Conservation (phyloP, 1,140 invertebrate genomes). For the Coenobita brevimanus region DNA sequence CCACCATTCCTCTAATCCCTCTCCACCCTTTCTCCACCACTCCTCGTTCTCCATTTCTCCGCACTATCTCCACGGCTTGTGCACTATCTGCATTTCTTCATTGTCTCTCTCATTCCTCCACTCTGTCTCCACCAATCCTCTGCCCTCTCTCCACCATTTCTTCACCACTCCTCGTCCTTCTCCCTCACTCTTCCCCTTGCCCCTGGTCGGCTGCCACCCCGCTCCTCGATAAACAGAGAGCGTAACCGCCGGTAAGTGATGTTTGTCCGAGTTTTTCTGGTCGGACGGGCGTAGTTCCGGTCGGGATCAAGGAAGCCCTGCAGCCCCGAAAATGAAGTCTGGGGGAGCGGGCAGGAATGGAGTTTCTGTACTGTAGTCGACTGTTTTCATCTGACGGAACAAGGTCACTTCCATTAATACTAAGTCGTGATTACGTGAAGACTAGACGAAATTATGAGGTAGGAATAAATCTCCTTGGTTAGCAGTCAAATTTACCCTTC, state of each 20-base stretch:
- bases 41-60: background rate
- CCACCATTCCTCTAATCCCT: background rate
- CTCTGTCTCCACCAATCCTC: background rate
- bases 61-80: background rate
- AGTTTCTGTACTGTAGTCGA: background rate
- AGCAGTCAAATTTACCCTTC: no score
- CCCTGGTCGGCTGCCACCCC: background rate
- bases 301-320: conserved; percentile 1
- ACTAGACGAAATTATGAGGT: no score
- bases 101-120: background rate
- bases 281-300: conserved; percentile 27
- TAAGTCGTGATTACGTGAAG: no score
- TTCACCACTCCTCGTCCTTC: background rate
- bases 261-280: conserved; percentile 38
- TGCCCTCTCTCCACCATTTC: background rate
- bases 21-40: background rate
- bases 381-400: no score
- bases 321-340: background rate
- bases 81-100: background rate
- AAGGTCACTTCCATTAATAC: no score
- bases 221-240: conserved; percentile 19
- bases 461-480: no score
- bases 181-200: background rate
- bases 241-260: conserved; percentile 48
- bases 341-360: background rate